Evolutionary conservation across 2,113 vertebrate genomes (phyloP).

Genomic region (Amblyopsis rosae): DNA sequence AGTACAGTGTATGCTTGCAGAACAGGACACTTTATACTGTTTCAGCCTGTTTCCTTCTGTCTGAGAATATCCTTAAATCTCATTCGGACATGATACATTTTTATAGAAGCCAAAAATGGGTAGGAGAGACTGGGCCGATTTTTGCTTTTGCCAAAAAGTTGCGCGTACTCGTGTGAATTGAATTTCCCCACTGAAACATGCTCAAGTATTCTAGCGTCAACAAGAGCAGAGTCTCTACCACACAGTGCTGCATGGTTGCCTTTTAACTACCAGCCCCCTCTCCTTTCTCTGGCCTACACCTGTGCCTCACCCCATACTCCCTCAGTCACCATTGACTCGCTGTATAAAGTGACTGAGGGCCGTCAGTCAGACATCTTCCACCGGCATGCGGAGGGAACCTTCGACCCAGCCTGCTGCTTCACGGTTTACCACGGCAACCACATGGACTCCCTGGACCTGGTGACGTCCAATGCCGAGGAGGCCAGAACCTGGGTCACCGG

Average conservation of each 20-base stretch:
- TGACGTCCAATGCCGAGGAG: slow-evolving; percentile 92
- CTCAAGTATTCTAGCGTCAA: too few relatives aligned
- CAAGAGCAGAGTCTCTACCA: background rate
- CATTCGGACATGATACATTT: slow-evolving; percentile 32
- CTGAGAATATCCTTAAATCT: slow-evolving; percentile 26
- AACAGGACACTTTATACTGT: slow-evolving; percentile 18
- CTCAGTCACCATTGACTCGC: slow-evolving; percentile 94
- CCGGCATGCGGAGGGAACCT: slow-evolving; percentile 87
- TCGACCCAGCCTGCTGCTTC: slow-evolving; percentile 93
- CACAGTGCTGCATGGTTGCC: too few relatives aligned
- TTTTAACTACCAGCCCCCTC: background rate
- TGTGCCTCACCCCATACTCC: background rate
- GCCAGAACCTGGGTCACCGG: slow-evolving; percentile 96
- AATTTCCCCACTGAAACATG: background rate
- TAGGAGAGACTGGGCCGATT: background rate
- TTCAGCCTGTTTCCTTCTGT: slow-evolving; percentile 12
- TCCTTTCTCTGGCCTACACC: slow-evolving; percentile 8
- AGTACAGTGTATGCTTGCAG: slow-evolving; percentile 6
- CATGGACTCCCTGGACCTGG: slow-evolving; percentile 94
- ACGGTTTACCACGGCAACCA: slow-evolving; percentile 96
- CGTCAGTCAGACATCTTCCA: slow-evolving; percentile 93
- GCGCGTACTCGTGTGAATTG: background rate
- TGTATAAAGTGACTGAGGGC: slow-evolving; percentile 96
- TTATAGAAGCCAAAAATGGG: background rate
- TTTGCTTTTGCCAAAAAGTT: background rate